phyloP scores from a whole-genome alignment of 2,113 vertebrate species.

The Irena cyanogastra region DNA sequence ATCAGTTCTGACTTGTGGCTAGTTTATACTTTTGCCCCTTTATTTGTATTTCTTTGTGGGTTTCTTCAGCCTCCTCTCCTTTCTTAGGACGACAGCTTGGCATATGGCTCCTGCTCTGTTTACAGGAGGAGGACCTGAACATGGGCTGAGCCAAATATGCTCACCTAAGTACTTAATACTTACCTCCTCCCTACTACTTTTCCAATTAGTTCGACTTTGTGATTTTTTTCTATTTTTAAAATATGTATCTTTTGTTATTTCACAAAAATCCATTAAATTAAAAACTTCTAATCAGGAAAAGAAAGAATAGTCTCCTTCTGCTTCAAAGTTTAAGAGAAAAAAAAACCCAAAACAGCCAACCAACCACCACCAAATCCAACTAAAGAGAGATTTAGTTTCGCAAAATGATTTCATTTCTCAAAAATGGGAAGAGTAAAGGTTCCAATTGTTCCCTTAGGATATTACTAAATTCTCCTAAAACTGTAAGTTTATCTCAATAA shows the following conservation, averaged over 20 bases:
- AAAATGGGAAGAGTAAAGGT: background rate
- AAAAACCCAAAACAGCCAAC: background rate
- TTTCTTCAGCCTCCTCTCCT: background rate
- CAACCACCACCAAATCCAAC: background rate
- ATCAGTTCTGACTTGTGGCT: background rate
- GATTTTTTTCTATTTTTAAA: background rate
- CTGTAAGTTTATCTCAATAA: background rate
- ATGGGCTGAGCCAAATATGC: slow-evolving; percentile 20
- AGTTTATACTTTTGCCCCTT: background rate
- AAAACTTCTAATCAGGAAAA: background rate
- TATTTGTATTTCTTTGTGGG: background rate
- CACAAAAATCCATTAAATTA: background rate
- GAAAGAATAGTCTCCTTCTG: background rate
- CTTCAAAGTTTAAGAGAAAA: background rate
- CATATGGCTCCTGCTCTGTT: background rate
- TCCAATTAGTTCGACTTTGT: background rate
- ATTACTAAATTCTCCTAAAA: background rate
- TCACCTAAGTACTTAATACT: slow-evolving; percentile 22
- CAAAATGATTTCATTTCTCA: background rate
- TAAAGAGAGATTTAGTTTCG: background rate
- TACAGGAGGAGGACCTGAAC: background rate
- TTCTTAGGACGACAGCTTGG: background rate
- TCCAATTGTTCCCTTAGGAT: background rate
- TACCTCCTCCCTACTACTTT: background rate
- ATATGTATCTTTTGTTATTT: background rate